Conservation (phyloP, 1,140 invertebrate species). For the Piezodorus guildinii region DNA sequence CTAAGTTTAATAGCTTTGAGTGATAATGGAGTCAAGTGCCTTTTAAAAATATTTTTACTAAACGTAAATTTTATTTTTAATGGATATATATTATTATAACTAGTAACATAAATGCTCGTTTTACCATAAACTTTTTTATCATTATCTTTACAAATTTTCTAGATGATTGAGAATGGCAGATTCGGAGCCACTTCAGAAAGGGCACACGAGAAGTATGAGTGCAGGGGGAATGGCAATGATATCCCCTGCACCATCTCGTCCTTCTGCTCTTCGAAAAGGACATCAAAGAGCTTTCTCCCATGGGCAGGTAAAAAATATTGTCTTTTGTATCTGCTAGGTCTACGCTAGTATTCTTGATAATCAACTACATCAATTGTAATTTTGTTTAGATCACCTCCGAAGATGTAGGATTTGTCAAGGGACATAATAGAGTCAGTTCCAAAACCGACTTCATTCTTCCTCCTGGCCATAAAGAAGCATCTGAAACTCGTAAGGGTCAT, state of each 20-base stretch:
- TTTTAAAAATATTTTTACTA: too few relatives aligned
- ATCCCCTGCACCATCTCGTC: constrained; percentile 32
- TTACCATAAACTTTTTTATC: neutral
- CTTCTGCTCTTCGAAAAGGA: constrained; percentile 55
- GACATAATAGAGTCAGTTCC: constrained; percentile 67
- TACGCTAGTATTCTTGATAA: too few relatives aligned
- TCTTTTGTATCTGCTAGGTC: neutral
- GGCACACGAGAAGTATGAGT: constrained; percentile 64
- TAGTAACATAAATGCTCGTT: neutral
- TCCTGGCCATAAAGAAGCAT: constrained; percentile 48
- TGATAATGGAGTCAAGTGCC: too few relatives aligned
- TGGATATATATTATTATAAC: neutral
- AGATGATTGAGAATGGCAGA: constrained; percentile 28
- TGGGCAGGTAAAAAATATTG: constrained; percentile 46
- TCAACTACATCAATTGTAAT: neutral
- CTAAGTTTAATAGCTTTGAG: neutral
- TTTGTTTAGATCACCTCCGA: constrained; percentile 24
- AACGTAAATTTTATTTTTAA: too few relatives aligned
- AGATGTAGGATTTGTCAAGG: constrained; percentile 36
- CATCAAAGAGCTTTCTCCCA: constrained; percentile 78
- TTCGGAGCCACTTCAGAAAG: constrained; percentile 32
- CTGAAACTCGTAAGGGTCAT: constrained; percentile 39
- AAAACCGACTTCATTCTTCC: constrained; percentile 79
- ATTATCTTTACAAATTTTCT: neutral
- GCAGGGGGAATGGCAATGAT: constrained; percentile 51